Evolutionary conservation across 2,113 vertebrate genomes (phyloP), one percentile per base, ranked within the genome.

Genomic region (Pelobates fuscus): DNA sequence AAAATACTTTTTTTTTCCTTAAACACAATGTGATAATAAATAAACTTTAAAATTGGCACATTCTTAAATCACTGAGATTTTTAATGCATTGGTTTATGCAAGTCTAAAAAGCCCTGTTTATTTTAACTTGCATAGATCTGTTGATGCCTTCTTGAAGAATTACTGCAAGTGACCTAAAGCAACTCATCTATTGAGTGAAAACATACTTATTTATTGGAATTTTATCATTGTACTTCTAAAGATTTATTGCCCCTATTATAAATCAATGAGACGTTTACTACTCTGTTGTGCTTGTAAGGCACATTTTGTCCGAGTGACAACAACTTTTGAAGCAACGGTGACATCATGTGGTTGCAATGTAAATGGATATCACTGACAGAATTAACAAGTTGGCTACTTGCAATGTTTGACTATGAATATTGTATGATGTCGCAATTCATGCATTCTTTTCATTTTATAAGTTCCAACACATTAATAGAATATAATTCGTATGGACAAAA

Each of bases 311-410:
- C 59, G 25, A 24, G 29, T 1, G 12, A 26, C n/a, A 37, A 58
- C 23, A 32, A 61, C 68, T 49, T 52, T 14, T 61, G 57, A 67
- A 41, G 25, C 49, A 78, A 60, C 52, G 44, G 62, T 59, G 55
- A 72, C 62, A 67, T 78, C 58, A 55, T 78, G 76, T 59, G 52
- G 70, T 27, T 32, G 44, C 54, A n/a, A 63, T 63, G 60, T 37
- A 63, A 52, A 63, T 24, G 12, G 60, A 44, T 49, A 54, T 54
- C 20, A n/a, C 43, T 59, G 41, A 37, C 1, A 37, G 10, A 37
- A 37, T 37, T n/a, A n/a, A n/a, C n/a, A n/a, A n/a, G n/a, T n/a
- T n/a, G n/a, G n/a, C n/a, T n/a, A n/a, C n/a, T n/a, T n/a, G n/a
- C n/a, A n/a, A n/a, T n/a, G n/a, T n/a, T n/a, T n/a, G n/a, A n/a